phyloP scores from a whole-genome alignment of 2,113 vertebrate genomes.

The Leucoraja erinaceus region DNA sequence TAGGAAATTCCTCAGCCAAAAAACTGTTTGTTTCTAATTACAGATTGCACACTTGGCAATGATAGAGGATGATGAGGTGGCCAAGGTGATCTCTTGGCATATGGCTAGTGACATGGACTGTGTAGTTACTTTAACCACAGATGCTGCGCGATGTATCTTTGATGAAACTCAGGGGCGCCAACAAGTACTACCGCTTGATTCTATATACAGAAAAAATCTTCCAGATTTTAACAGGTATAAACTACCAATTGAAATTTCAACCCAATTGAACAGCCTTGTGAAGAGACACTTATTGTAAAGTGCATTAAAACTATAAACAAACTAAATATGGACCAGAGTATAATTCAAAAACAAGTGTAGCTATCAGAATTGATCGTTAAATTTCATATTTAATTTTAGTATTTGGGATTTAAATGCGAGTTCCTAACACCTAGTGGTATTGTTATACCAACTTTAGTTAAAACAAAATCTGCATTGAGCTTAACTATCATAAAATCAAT shows the following conservation, averaged over 20 bases:
- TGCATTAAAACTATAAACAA: not conserved
- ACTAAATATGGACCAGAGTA: not conserved
- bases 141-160: conserved; percentile 67
- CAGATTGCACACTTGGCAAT: conserved; percentile 82
- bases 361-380: not conserved
- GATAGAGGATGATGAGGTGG: conserved; percentile 69
- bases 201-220: conserved; percentile 66
- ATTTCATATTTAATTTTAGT: not conserved
- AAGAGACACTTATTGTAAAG: not conserved
- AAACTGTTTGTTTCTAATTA: conserved; percentile 37
- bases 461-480: not conserved
- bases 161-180: conserved; percentile 69
- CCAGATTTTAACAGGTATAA: conserved; percentile 66
- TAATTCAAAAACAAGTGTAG: not conserved
- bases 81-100: conserved; percentile 86
- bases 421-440: not conserved
- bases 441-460: not conserved
- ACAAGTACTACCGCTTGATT: conserved; percentile 81
- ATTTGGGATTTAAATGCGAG: not conserved
- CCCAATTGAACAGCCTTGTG: conserved; percentile 29
- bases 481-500: not conserved
- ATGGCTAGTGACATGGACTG: conserved; percentile 86
- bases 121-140: conserved; percentile 73
- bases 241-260: not conserved
- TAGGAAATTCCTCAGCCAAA: not conserved